Percentiles rank a stretch among this genome's conserved stretches.
Evolutionary conservation across 2,113 vertebrate genomes (phyloP).

Genomic region (Phalacrocorax pelagicus): DNA sequence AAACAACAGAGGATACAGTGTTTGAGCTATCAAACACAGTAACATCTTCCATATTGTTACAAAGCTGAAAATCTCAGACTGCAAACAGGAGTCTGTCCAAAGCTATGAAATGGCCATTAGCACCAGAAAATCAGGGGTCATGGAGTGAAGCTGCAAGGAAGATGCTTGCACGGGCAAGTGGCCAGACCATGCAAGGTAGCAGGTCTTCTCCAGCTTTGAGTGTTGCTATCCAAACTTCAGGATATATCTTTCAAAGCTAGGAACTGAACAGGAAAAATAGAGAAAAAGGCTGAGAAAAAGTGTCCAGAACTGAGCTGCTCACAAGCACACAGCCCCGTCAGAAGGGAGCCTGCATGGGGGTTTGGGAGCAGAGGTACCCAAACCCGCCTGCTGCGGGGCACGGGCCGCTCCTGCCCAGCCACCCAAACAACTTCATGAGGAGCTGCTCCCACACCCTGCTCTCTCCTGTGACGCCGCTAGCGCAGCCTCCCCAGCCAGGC

Average conservation of each 20-base stretch:
- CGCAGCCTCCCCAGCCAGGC: neutral
- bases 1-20: neutral
- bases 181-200: neutral
- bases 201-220: neutral
- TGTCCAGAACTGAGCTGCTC: neutral
- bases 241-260: neutral
- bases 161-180: neutral
- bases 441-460: neutral
- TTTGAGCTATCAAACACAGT: neutral
- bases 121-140: neutral
- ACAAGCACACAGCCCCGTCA: neutral
- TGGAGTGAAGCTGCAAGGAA: neutral
- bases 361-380: neutral
- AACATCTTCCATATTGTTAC: neutral
- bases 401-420: neutral
- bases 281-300: neutral
- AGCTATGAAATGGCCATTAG: neutral
- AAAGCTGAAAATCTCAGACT: neutral
- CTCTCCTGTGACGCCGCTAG: neutral
- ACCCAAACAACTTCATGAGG: neutral
- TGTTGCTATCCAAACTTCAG: neutral
- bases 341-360: accelerated
- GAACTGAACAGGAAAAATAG: neutral
- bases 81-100: neutral
- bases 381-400: neutral